A percentile compares a stretch with the other conserved stretches of the same genome.
Evolutionary conservation across 2,888 invertebrate species (phyloP).

Genomic region (Ophion ellenae): DNA sequence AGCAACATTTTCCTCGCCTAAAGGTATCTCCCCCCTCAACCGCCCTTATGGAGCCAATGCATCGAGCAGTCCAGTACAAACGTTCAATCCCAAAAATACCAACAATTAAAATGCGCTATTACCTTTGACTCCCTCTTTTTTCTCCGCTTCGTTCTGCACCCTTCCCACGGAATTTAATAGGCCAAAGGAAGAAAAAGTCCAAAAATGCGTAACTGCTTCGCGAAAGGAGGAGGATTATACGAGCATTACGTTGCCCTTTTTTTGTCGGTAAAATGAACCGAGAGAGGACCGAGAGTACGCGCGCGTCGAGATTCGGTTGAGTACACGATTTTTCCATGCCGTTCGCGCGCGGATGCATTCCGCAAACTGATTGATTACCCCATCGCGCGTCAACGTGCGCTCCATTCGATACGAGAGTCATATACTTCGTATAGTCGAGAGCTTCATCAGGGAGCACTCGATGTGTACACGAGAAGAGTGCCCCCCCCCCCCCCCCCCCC

Average conservation of each 20-base stretch:
- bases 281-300: background rate
- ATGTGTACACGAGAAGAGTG: constrained; percentile 28
- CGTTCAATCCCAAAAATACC: too few species aligned
- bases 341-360: constrained; percentile 31
- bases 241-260: background rate
- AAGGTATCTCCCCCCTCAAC: too few species aligned
- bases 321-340: constrained; percentile 47
- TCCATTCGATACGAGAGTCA: constrained; percentile 56
- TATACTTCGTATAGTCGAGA: constrained; percentile 28
- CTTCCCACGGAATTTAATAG: background rate
- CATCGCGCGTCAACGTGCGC: constrained; percentile 51
- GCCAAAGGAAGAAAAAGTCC: background rate
- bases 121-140: background rate
- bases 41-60: too few species aligned
- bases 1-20: too few species aligned
- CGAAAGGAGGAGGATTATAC: constrained; percentile 11
- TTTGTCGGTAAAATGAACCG: constrained; percentile 14
- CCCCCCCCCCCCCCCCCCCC: background rate
- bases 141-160: background rate
- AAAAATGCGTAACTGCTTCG: background rate
- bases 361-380: constrained; percentile 60
- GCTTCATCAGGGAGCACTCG: constrained; percentile 37
- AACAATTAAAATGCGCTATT: too few species aligned
- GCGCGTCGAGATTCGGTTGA: constrained; percentile 7
- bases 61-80: too few species aligned